A percentile compares a stretch with the other conserved stretches of the same genome.
These are phyloP conservation scores for Syrmaticus mikado DNA, from an alignment of 2,113 vertebrate genomes.

Conservation along the genomic window DNA sequence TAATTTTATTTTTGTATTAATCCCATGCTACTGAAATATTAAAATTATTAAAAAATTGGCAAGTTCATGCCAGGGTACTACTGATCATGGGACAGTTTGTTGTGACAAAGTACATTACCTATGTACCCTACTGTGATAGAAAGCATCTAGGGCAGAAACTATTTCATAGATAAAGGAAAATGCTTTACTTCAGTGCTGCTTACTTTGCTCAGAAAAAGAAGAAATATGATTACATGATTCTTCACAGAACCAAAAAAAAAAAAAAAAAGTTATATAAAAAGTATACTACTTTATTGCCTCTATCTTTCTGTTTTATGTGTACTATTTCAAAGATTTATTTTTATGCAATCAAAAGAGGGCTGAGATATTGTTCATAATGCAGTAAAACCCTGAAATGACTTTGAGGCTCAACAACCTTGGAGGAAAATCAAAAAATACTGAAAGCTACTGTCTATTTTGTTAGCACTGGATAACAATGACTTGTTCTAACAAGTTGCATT, in stretches of 20 bases:
- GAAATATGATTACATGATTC: neutral
- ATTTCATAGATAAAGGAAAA: neutral
- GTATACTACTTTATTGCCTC: conserved; percentile 28
- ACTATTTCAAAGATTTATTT: conserved; percentile 73
- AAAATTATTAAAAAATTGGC: neutral
- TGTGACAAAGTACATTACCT: neutral
- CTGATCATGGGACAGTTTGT: neutral
- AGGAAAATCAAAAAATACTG: conserved; percentile 33
- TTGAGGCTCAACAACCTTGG: conserved; percentile 60
- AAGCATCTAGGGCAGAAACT: neutral
- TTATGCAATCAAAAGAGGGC: conserved; percentile 79
- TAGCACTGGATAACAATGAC: conserved; percentile 68
- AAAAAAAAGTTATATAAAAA: neutral
- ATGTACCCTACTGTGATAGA: neutral
- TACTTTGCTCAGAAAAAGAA: neutral
- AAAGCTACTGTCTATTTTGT: conserved; percentile 73
- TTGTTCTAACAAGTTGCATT: conserved; percentile 64
- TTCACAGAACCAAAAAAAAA: conserved; percentile 26
- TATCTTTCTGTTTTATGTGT: conserved; percentile 59
- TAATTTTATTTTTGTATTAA: conserved; percentile 54
- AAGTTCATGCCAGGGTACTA: neutral
- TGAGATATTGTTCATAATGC: conserved; percentile 68
- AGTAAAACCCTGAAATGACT: conserved; percentile 54
- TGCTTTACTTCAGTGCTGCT: neutral
- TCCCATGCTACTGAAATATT: neutral